Evolutionary conservation across 2,888 invertebrate species (phyloP).

Genomic region (Dinocampus coccinellae): DNA sequence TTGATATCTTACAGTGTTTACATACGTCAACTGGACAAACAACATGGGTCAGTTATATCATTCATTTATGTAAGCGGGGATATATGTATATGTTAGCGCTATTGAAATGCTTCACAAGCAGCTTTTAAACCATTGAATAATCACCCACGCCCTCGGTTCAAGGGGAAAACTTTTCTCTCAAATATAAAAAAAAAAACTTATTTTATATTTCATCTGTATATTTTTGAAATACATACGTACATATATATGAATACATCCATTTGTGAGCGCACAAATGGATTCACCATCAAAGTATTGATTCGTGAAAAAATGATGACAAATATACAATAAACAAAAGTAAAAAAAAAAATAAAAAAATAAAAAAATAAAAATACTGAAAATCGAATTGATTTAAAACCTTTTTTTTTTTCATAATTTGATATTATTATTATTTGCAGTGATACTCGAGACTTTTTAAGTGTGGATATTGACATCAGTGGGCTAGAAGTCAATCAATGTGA

Average conservation of each 20-base stretch:
- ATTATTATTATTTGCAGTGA: slow-evolving; percentile 61
- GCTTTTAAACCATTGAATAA: no score
- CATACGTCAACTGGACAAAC: slow-evolving; percentile 53
- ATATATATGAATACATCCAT: background rate
- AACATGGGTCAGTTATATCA: slow-evolving; percentile 53
- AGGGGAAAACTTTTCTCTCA: background rate
- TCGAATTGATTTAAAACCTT: slow-evolving; percentile 14
- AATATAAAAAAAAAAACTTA: background rate
- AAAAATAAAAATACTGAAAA: slow-evolving; percentile 4
- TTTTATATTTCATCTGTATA: background rate
- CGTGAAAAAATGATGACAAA: background rate
- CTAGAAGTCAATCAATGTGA: slow-evolving; percentile 92
- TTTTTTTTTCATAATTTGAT: background rate
- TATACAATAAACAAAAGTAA: no score
- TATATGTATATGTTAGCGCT: background rate
- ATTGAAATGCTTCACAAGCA: slow-evolving; percentile 1
- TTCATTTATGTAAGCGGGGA: no score
- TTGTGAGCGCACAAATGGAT: no score
- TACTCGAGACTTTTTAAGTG: slow-evolving; percentile 76
- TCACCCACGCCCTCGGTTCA: no score
- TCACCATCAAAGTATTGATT: no score
- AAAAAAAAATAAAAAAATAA: background rate
- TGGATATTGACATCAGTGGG: slow-evolving; percentile 85
- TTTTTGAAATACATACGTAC: background rate
- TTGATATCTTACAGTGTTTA: slow-evolving; percentile 85